phyloP scores from a whole-genome alignment of 2,888 invertebrate genomes.

The Spodoptera littoralis region DNA sequence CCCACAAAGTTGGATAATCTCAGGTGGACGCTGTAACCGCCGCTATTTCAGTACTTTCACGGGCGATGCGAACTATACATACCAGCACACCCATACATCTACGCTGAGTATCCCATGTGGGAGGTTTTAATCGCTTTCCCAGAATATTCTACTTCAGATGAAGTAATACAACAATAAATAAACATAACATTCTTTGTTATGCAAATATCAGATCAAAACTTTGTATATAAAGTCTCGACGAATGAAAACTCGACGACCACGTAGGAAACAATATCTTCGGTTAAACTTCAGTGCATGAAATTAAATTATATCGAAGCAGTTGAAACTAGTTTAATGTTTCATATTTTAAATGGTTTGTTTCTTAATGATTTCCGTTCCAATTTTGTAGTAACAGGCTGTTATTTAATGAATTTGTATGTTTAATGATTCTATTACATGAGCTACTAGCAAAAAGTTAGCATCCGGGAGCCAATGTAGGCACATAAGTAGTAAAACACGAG shows the following conservation, averaged over 20 bases:
- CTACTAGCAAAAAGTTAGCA: constrained; percentile 42
- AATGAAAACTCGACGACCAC: neutral
- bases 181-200: constrained; percentile 11
- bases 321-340: neutral
- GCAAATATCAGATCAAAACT: constrained; percentile 15
- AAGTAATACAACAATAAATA: constrained; percentile 23
- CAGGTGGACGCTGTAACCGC: constrained; percentile 65
- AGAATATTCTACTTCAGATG: constrained; percentile 45
- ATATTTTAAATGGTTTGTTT: too few species aligned
- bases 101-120: constrained; percentile 24
- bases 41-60: constrained; percentile 66
- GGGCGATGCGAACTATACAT: constrained; percentile 42
- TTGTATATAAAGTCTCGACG: neutral
- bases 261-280: neutral
- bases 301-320: neutral
- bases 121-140: constrained; percentile 42
- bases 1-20: constrained; percentile 67
- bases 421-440: constrained; percentile 14
- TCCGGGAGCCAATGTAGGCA: constrained; percentile 59
- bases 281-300: too few species aligned
- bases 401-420: neutral
- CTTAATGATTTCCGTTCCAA: too few species aligned
- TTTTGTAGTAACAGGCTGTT: too few species aligned
- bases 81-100: constrained; percentile 5
- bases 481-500: constrained; percentile 68